Conservation (phyloP, 1,140 invertebrate genomes). For the Maniola jurtina region DNA sequence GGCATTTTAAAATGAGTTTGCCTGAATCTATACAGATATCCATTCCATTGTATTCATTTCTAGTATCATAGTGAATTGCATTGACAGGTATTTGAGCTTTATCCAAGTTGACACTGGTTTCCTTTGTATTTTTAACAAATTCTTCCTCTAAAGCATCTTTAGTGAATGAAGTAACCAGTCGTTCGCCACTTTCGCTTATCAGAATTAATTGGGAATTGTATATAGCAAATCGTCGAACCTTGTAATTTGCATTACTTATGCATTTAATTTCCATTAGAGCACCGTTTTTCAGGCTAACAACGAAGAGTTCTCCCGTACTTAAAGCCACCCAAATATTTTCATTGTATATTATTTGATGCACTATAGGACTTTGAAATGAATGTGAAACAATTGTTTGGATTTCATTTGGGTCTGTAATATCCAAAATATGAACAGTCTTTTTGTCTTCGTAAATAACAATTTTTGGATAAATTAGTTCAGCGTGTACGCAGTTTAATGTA, state of each 20-base stretch:
- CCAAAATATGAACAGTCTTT: conserved; percentile 36
- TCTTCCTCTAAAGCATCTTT: conserved; percentile 39
- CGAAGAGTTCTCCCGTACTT: conserved; percentile 47
- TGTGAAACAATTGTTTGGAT: conserved; percentile 18
- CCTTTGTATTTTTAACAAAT: conserved; percentile 34
- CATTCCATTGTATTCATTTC: conserved; percentile 36
- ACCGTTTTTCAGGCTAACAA: conserved; percentile 42
- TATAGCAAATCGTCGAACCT: conserved; percentile 43
- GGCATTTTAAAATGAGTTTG: conserved; percentile 48
- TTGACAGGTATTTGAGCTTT: conserved; percentile 36
- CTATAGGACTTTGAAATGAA: conserved; percentile 43
- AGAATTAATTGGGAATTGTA: conserved; percentile 44
- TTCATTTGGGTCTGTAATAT: conserved; percentile 19
- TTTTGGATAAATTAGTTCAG: conserved; percentile 49
- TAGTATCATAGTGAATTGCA: conserved; percentile 20
- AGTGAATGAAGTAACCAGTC: conserved; percentile 36
- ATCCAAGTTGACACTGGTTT: conserved; percentile 41
- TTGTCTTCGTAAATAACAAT: conserved; percentile 52
- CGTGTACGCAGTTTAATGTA: conserved; percentile 29
- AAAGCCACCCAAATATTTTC: conserved; percentile 55
- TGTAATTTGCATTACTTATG: conserved; percentile 48
- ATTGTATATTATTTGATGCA: conserved; percentile 39
- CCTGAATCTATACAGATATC: conserved; percentile 39
- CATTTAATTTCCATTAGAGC: conserved; percentile 41
- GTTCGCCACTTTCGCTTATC: conserved; percentile 61